Percentiles rank a stretch among this genome's conserved stretches.
phyloP scores from a whole-genome alignment of 1,140 invertebrate genomes.

The Portunus trituberculatus region DNA sequence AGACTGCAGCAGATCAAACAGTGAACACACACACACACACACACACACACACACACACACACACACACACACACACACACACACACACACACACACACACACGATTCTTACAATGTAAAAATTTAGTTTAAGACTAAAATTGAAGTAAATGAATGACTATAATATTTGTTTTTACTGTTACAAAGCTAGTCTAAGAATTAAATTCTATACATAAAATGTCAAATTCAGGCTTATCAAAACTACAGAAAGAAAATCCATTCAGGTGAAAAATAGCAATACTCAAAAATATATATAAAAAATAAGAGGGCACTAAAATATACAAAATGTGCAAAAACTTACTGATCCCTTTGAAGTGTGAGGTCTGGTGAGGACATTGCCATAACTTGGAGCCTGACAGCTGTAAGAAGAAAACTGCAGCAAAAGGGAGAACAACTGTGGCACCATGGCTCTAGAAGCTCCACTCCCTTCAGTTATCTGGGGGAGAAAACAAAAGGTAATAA shows the following conservation, averaged over 20 bases:
- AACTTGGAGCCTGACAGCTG: conserved; percentile 79
- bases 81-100: too few relatives aligned
- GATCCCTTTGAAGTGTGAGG: conserved; percentile 75
- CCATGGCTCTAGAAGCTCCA: conserved; percentile 79
- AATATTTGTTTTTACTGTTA: too few relatives aligned
- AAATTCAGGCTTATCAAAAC: not conserved
- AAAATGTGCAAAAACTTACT: conserved; percentile 53
- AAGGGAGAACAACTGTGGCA: conserved; percentile 81
- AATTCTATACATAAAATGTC: too few relatives aligned
- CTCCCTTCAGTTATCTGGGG: conserved; percentile 73
- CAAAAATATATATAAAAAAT: not conserved
- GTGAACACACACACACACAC: too few relatives aligned
- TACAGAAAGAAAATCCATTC: not conserved
- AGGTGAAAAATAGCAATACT: not conserved
- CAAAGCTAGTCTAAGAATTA: too few relatives aligned
- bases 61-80: too few relatives aligned
- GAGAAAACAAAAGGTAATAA: conserved; percentile 57
- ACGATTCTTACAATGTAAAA: too few relatives aligned
- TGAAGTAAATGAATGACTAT: too few relatives aligned
- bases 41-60: too few relatives aligned
- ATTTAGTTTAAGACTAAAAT: too few relatives aligned
- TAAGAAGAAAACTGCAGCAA: conserved; percentile 81
- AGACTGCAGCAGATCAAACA: too few relatives aligned
- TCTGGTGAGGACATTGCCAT: conserved; percentile 75
- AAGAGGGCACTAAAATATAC: not conserved